Evolutionary conservation across 2,113 vertebrate species (phyloP).

Genomic region (Pygoscelis adeliae): DNA sequence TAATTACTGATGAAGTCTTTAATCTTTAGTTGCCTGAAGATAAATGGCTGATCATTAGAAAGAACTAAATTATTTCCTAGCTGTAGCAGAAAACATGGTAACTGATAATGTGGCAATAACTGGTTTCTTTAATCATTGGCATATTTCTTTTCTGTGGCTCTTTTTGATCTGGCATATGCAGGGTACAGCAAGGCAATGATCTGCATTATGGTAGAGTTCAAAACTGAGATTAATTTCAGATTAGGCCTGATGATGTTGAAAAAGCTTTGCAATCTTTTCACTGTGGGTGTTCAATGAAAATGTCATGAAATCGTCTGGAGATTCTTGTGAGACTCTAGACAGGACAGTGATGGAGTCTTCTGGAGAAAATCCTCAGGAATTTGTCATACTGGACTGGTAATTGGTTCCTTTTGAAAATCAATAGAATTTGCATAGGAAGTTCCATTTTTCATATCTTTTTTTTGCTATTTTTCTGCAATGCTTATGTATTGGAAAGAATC

Average conservation of each 20-base stretch:
- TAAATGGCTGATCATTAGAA: background rate
- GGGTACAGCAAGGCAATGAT: background rate
- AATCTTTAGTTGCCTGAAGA: background rate
- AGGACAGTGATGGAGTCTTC: background rate
- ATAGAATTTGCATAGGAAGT: background rate
- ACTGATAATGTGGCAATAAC: background rate
- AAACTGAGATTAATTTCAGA: background rate
- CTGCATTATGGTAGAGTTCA: background rate
- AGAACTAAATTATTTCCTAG: background rate
- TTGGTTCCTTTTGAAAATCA: background rate
- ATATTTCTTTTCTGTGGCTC: background rate
- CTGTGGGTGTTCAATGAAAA: background rate
- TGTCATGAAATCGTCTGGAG: background rate
- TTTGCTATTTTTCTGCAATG: background rate
- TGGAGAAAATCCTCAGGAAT: background rate
- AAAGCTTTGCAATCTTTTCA: background rate
- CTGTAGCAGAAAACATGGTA: background rate
- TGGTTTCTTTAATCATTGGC: background rate
- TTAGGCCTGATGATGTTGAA: background rate
- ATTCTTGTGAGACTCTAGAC: background rate
- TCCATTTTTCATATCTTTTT: background rate
- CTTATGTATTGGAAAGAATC: background rate
- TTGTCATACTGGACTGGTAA: background rate
- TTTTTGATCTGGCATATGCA: background rate
- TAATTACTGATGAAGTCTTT: conserved; percentile 25